Conservation (phyloP, 2,888 invertebrate genomes). For the Camponotus fellah region DNA sequence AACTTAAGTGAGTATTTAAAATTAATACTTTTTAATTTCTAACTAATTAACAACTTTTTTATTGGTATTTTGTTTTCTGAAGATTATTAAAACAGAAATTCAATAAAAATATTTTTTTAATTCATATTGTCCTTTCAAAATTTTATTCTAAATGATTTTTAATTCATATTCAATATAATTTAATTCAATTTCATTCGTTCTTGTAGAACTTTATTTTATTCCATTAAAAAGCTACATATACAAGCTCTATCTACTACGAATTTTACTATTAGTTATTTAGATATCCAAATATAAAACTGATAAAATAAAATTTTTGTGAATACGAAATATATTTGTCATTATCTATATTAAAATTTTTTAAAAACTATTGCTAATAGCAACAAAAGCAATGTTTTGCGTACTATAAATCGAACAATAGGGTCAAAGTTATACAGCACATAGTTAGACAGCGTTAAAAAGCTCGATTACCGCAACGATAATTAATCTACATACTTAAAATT, state of each 20-base stretch:
- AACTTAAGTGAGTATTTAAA: not conserved
- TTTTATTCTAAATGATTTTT: not conserved
- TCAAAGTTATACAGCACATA: not conserved
- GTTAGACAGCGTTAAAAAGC: conserved; percentile 8
- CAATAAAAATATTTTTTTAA: not conserved
- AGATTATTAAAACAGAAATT: not conserved
- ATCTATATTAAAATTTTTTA: not conserved
- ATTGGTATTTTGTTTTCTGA: not conserved
- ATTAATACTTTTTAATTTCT: not conserved
- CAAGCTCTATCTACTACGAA: not conserved
- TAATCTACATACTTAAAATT: conserved; percentile 44
- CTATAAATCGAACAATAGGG: not conserved
- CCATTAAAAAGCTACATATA: too few relatives aligned
- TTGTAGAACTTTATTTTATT: too few relatives aligned
- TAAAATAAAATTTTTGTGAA: not conserved
- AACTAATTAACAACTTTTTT: not conserved
- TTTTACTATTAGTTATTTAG: not conserved
- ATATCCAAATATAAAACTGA: not conserved
- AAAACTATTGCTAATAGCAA: not conserved
- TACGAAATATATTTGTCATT: not conserved
- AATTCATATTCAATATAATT: too few relatives aligned
- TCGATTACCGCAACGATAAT: conserved; percentile 40
- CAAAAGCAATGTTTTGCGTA: not conserved
- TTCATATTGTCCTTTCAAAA: not conserved
- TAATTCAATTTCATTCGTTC: too few relatives aligned